Percentiles rank a stretch among this genome's conserved stretches.
phyloP scores from a whole-genome alignment of 2,888 invertebrate species.

The Eupelmus urozonus region DNA sequence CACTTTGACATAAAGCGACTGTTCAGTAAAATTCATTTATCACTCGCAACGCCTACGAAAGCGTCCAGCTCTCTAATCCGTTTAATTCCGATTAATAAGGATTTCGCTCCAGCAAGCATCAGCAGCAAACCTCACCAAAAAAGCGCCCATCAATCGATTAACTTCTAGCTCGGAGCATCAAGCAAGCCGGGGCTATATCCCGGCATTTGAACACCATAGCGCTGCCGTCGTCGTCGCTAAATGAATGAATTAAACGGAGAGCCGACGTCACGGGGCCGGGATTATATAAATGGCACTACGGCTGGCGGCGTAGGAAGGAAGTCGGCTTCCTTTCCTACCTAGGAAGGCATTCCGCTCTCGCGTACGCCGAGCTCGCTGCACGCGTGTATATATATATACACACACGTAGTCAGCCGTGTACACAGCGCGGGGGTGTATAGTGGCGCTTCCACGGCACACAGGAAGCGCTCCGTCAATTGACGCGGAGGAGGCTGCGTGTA shows the following conservation, averaged over 20 bases:
- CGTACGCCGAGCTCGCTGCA: neutral
- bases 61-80: neutral
- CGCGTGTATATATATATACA: neutral
- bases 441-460: conserved; percentile 39
- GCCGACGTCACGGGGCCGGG: conserved; percentile 75
- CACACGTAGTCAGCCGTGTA: neutral
- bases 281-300: conserved; percentile 73
- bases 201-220: too few species aligned
- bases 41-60: conserved; percentile 20
- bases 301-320: conserved; percentile 72
- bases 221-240: too few species aligned
- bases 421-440: neutral
- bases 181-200: too few species aligned
- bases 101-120: neutral
- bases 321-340: conserved; percentile 75
- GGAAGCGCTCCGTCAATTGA: conserved; percentile 34
- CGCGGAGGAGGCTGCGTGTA: neutral
- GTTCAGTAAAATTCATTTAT: conserved; percentile 5
- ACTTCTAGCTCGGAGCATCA: too few species aligned
- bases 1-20: neutral
- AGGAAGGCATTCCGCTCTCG: conserved; percentile 63
- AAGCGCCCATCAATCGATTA: too few species aligned
- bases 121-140: neutral
- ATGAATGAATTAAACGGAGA: conserved; percentile 74
- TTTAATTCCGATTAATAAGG: conserved; percentile 20